These are phyloP conservation scores for Leptura quadrifasciata DNA, from an alignment of 2,888 invertebrate genomes.

Conservation along the genomic window DNA sequence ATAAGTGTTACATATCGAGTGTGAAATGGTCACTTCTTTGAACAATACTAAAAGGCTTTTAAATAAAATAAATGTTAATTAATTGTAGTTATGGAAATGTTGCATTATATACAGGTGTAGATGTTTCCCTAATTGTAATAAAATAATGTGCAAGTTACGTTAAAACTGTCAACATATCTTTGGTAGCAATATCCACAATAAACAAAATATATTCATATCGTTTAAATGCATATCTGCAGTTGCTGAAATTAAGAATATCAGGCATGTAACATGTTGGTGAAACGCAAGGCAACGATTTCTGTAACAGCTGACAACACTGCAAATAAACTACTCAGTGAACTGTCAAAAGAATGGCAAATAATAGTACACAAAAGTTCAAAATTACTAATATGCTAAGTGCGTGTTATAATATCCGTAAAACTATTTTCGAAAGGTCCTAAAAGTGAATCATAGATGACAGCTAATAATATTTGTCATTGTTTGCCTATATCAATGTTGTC, in stretches of 20 bases:
- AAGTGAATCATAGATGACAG: too few relatives aligned
- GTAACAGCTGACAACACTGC: too few relatives aligned
- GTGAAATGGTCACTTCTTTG: neutral
- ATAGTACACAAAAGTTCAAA: too few relatives aligned
- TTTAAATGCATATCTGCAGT: neutral
- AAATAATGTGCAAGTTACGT: slow-evolving; percentile 1
- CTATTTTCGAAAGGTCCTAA: too few relatives aligned
- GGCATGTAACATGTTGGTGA: too few relatives aligned
- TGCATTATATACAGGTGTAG: slow-evolving; percentile 22
- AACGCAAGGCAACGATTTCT: too few relatives aligned
- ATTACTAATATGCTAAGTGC: too few relatives aligned
- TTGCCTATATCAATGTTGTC: too few relatives aligned
- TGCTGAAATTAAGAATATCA: neutral
- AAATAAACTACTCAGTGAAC: too few relatives aligned
- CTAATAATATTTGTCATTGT: too few relatives aligned
- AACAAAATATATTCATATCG: neutral
- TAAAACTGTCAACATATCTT: slow-evolving; percentile 10
- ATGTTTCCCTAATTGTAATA: slow-evolving; percentile 33
- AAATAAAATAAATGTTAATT: slow-evolving; percentile 34
- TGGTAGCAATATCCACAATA: neutral
- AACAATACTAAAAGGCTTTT: slow-evolving; percentile 17
- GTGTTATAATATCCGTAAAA: too few relatives aligned
- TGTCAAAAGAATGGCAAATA: too few relatives aligned
- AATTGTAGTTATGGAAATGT: slow-evolving; percentile 36
- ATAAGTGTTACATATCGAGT: slow-evolving; percentile 16